Conservation (phyloP, 2,113 vertebrate species). For the Indicator maculatus region DNA sequence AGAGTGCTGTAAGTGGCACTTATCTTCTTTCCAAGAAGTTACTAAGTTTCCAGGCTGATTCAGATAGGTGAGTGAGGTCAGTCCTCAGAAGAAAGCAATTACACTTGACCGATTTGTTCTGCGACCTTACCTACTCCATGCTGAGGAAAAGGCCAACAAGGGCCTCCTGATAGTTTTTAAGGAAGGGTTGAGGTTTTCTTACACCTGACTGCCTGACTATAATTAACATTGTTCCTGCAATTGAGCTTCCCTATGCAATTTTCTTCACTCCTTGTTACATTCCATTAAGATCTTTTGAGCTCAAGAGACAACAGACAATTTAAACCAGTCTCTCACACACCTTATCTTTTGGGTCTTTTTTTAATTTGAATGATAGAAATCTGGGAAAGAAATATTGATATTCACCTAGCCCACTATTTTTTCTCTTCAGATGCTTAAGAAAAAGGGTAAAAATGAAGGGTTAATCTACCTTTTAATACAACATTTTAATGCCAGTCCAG, state of each 20-base stretch:
- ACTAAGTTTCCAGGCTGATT: not conserved
- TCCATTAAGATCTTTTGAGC: not conserved
- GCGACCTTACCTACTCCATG: not conserved
- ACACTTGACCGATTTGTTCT: not conserved
- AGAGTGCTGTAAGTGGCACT: not conserved
- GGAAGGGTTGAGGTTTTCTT: not conserved
- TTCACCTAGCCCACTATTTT: not conserved
- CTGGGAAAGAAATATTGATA: not conserved
- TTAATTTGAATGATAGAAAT: not conserved
- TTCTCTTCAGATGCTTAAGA: not conserved
- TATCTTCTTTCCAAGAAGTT: not conserved
- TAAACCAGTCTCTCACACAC: not conserved
- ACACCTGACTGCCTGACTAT: not conserved
- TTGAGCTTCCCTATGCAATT: not conserved
- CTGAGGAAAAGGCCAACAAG: not conserved
- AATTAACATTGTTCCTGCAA: not conserved
- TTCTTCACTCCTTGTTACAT: not conserved
- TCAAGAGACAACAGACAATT: not conserved
- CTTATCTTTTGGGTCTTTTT: not conserved
- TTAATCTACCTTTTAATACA: not conserved
- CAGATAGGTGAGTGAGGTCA: not conserved
- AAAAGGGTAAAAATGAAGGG: not conserved
- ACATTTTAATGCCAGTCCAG: not conserved
- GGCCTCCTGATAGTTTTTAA: not conserved
- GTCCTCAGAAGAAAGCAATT: not conserved